Percentiles rank a stretch among this genome's conserved stretches.
Conservation (phyloP, 1,140 invertebrate species). For the Palaemon carinicauda region DNA sequence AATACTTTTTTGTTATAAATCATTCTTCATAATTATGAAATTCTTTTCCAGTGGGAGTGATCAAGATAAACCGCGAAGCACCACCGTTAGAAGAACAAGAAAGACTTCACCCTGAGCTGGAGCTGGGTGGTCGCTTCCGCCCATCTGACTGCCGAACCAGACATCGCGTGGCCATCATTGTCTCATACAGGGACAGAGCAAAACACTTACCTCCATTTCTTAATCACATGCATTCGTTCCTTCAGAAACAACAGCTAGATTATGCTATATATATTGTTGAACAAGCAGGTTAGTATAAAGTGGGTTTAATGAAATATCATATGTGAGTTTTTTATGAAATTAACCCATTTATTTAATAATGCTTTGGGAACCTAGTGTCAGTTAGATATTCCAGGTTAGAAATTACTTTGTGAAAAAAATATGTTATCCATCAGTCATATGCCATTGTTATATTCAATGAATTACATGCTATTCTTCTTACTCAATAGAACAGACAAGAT, state of each 20-base stretch:
- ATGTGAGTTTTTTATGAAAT: not conserved
- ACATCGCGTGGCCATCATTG: slow-evolving; percentile 85
- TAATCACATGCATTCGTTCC: slow-evolving; percentile 71
- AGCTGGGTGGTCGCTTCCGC: slow-evolving; percentile 76
- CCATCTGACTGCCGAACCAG: slow-evolving; percentile 79
- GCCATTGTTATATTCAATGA: too few species aligned
- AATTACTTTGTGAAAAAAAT: too few species aligned
- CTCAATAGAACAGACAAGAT: too few species aligned
- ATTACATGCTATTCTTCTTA: too few species aligned
- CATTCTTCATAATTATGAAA: not conserved
- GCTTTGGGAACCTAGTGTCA: slow-evolving; percentile 84
- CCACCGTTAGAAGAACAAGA: slow-evolving; percentile 20
- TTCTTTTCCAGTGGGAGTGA: slow-evolving; percentile 4
- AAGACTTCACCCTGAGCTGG: slow-evolving; percentile 17
- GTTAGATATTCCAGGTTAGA: too few species aligned
- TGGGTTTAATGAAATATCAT: not conserved
- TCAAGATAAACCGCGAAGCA: slow-evolving; percentile 7
- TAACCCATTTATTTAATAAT: slow-evolving; percentile 74
- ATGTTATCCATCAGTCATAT: too few species aligned
- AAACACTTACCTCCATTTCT: slow-evolving; percentile 66
- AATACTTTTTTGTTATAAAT: not conserved
- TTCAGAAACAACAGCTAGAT: slow-evolving; percentile 88
- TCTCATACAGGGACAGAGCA: slow-evolving; percentile 88
- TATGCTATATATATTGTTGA: slow-evolving; percentile 97
- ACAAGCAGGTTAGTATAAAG: slow-evolving; percentile 74